phyloP scores from a whole-genome alignment of 2,888 invertebrate genomes.

The Drosophila fulvimacula region DNA sequence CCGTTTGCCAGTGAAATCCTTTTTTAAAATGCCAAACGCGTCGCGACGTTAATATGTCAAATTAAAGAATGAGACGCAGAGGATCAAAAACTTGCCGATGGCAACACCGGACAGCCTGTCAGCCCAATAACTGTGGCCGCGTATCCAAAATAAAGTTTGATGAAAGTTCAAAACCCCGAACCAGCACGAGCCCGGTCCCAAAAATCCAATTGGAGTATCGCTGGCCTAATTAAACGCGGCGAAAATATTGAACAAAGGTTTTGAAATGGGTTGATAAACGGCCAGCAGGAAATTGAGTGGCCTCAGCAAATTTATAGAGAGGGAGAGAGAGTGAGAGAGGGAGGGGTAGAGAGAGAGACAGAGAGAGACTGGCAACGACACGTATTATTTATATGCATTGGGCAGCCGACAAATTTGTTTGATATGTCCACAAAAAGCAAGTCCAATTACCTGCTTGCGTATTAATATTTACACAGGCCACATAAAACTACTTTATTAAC shows the following conservation, averaged over 20 bases:
- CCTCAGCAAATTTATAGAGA: neutral
- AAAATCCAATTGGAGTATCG: slow-evolving; percentile 66
- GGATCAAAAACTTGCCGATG: slow-evolving; percentile 56
- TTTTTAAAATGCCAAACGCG: slow-evolving; percentile 75
- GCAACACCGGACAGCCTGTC: slow-evolving; percentile 58
- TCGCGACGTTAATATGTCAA: slow-evolving; percentile 73
- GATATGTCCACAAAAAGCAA: slow-evolving; percentile 13
- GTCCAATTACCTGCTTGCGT: slow-evolving; percentile 49
- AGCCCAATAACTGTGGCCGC: slow-evolving; percentile 68
- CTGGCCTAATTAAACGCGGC: slow-evolving; percentile 60
- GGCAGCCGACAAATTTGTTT: slow-evolving; percentile 1
- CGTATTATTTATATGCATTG: slow-evolving; percentile 13
- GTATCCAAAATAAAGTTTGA: slow-evolving; percentile 61
- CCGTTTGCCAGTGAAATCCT: slow-evolving; percentile 48
- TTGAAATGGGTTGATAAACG: slow-evolving; percentile 23
- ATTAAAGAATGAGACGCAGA: slow-evolving; percentile 50
- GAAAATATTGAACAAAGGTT: slow-evolving; percentile 27
- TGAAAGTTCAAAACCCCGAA: slow-evolving; percentile 44
- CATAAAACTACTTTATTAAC: slow-evolving; percentile 59
- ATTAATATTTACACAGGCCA: slow-evolving; percentile 50
- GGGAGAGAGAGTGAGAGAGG: neutral
- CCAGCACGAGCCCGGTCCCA: neutral
- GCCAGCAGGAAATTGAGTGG: slow-evolving; percentile 2
- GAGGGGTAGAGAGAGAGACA: neutral
- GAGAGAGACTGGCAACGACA: neutral